These are phyloP conservation scores for Drosophila sturtevanti DNA, from an alignment of 1,140 invertebrate species.

Conservation along the genomic window DNA sequence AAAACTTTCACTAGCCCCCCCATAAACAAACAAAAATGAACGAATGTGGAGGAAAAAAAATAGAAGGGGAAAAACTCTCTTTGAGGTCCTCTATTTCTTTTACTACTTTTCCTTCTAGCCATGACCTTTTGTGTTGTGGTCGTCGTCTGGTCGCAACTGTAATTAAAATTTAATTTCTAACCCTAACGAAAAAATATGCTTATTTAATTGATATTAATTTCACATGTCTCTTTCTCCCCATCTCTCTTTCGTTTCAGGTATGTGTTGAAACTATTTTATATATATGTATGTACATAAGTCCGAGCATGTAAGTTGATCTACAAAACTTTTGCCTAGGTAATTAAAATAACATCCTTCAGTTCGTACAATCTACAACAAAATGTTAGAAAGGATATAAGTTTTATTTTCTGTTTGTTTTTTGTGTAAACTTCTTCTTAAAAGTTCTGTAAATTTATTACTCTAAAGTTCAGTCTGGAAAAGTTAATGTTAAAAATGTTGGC, in stretches of 20 bases:
- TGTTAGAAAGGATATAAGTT: neutral
- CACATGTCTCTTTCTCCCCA: slow-evolving; percentile 37
- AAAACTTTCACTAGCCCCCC: slow-evolving; percentile 44
- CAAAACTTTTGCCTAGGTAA: neutral
- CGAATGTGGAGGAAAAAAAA: slow-evolving; percentile 11
- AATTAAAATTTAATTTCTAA: slow-evolving; percentile 72
- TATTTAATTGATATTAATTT: slow-evolving; percentile 74
- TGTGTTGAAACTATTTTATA: slow-evolving; percentile 34
- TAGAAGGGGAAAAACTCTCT: slow-evolving; percentile 35
- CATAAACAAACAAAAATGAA: neutral
- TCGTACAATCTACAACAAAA: neutral
- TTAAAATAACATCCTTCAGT: neutral
- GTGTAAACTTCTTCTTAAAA: neutral
- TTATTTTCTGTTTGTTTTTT: no score
- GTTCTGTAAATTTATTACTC: neutral
- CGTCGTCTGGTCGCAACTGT: slow-evolving; percentile 39
- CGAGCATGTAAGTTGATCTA: slow-evolving; percentile 24
- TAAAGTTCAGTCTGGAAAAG: neutral
- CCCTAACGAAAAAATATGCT: slow-evolving; percentile 38
- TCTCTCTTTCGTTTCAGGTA: slow-evolving; percentile 51
- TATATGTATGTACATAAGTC: no score
- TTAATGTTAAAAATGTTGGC: neutral
- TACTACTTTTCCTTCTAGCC: slow-evolving; percentile 37
- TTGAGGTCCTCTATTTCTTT: slow-evolving; percentile 20
- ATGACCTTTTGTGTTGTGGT: slow-evolving; percentile 52